Base-by-base conservation (phyloP, 2,888 invertebrate genomes). In the Linyphia triangularis region DNA sequence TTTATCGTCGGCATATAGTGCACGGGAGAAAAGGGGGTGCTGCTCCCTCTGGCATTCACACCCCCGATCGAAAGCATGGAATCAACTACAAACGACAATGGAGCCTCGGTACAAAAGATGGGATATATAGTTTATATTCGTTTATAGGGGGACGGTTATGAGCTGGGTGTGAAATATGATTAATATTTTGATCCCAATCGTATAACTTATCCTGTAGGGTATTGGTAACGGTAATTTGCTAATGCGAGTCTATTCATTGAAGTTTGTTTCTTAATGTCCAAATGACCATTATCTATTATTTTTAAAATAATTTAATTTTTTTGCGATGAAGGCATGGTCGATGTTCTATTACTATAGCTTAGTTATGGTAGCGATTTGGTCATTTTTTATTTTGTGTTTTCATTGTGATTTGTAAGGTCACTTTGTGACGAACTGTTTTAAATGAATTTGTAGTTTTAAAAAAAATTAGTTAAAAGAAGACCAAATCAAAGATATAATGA, bases 101-200 rank as follows among this genome's bases (percentile, higher is more conserved):
- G 33, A 61, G 37, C 72, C 43, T 13, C 57, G 28, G 2, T 57
- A 81, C 81, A 82, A 88, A 88, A 75, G 86, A 67, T 69, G 28
- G 86, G 43, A 75, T 73, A 67, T 75, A 59, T 75, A 26, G 86
- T 40, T 69, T 73, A 67, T 75, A 59, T 75, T 30, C 70, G 69
- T 70, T 40, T 61, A 82, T 61, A 37, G 77, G 59, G 84, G 75
- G 59, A 51, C 33, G 40, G 33, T 73, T 61, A 9, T 19, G 57
- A 16, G 43, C 13, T 30, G 72, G 51, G 79, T 40, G 81, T 82
- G 81, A 88, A 88, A 88, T 88, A 88, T 88, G 86, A 88, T 88
- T 88, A 88, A 82, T 88, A 82, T 61, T 67, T 81, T 88, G 86
- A 88, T 86, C 75, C 65, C 37, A 24, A 22, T 75, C 67, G 75